Conservation (phyloP, 2,113 vertebrate genomes). For the Hippocampus guttulatus region DNA sequence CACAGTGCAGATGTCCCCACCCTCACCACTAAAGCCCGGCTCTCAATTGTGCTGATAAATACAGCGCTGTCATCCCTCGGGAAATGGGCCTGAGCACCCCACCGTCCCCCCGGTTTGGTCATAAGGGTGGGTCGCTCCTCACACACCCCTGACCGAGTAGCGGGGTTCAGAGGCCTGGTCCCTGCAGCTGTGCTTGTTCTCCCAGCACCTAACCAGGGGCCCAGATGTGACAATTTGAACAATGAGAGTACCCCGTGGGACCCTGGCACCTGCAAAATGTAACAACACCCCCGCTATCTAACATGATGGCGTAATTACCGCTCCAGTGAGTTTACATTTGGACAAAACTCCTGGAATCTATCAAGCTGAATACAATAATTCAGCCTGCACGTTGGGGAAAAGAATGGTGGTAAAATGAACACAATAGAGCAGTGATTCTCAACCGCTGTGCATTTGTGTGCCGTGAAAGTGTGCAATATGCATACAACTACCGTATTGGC, state of each 20-base stretch:
- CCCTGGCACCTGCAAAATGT: conserved; percentile 64
- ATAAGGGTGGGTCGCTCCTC: conserved; percentile 44
- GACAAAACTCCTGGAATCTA: conserved; percentile 53
- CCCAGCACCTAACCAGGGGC: conserved; percentile 65
- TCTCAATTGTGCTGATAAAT: conserved; percentile 64
- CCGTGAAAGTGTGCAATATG: no score
- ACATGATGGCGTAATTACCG: conserved; percentile 62
- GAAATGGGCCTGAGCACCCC: conserved; percentile 48
- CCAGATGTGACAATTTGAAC: conserved; percentile 73
- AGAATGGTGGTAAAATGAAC: neutral
- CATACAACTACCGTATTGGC: no score
- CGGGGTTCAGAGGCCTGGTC: conserved; percentile 35
- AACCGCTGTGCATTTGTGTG: neutral
- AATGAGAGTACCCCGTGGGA: conserved; percentile 65
- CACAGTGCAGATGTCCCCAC: conserved; percentile 40
- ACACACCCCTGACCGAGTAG: conserved; percentile 31
- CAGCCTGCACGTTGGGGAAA: neutral
- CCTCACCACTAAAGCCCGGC: conserved; percentile 41
- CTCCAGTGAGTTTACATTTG: conserved; percentile 60
- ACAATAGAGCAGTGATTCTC: neutral
- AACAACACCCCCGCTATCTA: conserved; percentile 47
- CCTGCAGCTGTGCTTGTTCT: conserved; percentile 71
- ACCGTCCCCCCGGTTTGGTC: conserved; percentile 47
- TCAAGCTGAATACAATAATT: conserved; percentile 33
- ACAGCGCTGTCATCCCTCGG: conserved; percentile 53